Percentiles rank a stretch among this genome's conserved stretches.
Conservation (phyloP, 2,113 vertebrate genomes). For the Oreotrochilus melanogaster region DNA sequence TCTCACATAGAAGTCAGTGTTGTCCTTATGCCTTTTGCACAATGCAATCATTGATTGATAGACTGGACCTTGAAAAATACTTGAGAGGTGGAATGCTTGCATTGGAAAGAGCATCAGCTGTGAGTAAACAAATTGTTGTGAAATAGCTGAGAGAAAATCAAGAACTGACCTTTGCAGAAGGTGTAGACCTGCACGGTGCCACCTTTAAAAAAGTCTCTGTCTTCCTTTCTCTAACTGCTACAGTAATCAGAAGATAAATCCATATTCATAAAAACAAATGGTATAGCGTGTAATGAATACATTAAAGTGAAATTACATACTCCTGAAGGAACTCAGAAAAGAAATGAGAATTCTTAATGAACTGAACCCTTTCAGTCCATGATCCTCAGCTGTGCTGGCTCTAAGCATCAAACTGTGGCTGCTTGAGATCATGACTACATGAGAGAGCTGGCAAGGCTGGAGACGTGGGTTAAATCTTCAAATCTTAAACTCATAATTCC, state of each 20-base stretch:
- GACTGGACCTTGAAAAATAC: not conserved
- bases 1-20: not conserved
- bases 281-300: slow-evolving; percentile 28
- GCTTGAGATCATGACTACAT: not conserved
- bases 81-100: not conserved
- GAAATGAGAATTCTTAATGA: slow-evolving; percentile 21
- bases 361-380: not conserved
- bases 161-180: not conserved
- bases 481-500: not conserved
- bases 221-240: not conserved
- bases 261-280: slow-evolving; percentile 52
- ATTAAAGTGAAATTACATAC: slow-evolving; percentile 23
- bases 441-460: not conserved
- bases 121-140: not conserved
- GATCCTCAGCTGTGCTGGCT: not conserved
- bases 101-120: not conserved
- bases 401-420: not conserved
- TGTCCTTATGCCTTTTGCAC: not conserved
- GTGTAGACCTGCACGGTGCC: not conserved
- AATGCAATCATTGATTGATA: not conserved
- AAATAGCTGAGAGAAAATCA: not conserved
- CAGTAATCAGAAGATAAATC: slow-evolving; percentile 37
- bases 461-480: not conserved
- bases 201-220: slow-evolving; percentile 20
- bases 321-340: not conserved